Evolutionary conservation across 2,113 vertebrate species (phyloP).

Genomic region (Bothrops jararaca): DNA sequence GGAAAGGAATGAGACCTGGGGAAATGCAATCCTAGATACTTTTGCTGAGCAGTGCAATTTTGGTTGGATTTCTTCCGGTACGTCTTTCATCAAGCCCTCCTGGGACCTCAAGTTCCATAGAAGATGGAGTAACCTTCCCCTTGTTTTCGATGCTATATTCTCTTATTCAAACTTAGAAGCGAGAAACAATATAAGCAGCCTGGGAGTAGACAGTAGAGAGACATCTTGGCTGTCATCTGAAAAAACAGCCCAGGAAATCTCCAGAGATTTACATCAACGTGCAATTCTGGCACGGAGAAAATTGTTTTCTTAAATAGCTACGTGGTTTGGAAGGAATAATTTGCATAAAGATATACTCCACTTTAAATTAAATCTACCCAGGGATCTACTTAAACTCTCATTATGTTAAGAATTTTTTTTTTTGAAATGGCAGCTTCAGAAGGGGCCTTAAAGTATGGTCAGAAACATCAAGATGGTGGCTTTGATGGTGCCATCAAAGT

Average conservation of each 20-base stretch:
- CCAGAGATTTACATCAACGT: neutral
- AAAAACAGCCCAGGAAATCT: fast-evolving
- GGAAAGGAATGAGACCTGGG: neutral
- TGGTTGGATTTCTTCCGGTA: neutral
- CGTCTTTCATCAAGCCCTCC: neutral
- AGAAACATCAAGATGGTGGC: neutral
- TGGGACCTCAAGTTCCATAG: neutral
- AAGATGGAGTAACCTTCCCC: neutral
- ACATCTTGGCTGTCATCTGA: constrained; percentile 18
- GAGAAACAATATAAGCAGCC: neutral
- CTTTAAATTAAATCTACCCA: constrained; percentile 49
- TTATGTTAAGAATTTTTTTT: neutral
- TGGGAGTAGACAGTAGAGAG: neutral
- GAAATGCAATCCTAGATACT: neutral
- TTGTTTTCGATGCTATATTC: neutral
- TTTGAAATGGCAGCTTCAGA: neutral
- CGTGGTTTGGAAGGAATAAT: constrained; percentile 49
- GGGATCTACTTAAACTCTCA: constrained; percentile 9
- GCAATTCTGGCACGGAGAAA: constrained; percentile 22
- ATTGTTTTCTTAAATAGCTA: constrained; percentile 59
- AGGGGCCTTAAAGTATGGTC: neutral
- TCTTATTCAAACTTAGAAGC: neutral
- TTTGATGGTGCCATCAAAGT: neutral
- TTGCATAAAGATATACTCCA: constrained; percentile 53
- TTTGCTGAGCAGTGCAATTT: neutral